Percentiles rank a stretch among this genome's conserved stretches.
Evolutionary conservation across 2,888 invertebrate species (phyloP).

Genomic region (Subacronicta megacephala): DNA sequence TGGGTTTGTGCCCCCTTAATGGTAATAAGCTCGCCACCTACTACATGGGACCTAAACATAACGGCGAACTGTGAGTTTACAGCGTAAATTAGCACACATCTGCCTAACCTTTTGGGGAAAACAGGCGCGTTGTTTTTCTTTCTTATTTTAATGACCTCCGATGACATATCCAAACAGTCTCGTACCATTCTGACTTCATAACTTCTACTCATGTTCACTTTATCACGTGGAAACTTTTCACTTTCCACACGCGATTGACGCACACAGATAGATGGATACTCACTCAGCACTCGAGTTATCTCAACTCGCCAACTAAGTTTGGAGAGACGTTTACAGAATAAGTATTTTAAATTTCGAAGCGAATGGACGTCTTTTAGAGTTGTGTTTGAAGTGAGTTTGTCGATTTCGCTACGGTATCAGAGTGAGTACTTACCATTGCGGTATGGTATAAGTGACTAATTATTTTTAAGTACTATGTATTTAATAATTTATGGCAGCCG

Average conservation of each 20-base stretch:
- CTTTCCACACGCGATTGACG: constrained; percentile 76
- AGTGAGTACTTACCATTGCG: too few relatives aligned
- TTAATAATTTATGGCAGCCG: too few relatives aligned
- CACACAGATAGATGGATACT: constrained; percentile 57
- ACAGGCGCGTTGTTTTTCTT: too few relatives aligned
- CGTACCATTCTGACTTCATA: constrained; percentile 29
- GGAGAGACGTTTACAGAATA: constrained; percentile 49
- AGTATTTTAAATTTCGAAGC: constrained; percentile 41
- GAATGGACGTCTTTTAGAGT: constrained; percentile 11
- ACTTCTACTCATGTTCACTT: constrained; percentile 66
- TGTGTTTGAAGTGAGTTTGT: constrained; percentile 16
- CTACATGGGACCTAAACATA: too few relatives aligned
- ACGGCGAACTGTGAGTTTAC: too few relatives aligned
- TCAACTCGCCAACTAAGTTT: constrained; percentile 51
- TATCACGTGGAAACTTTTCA: constrained; percentile 72
- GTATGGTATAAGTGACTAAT: too few relatives aligned
- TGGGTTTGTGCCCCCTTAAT: too few relatives aligned
- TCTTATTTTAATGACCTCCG: constrained; percentile 1
- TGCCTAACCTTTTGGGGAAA: too few relatives aligned
- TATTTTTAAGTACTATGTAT: too few relatives aligned
- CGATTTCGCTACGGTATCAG: neutral
- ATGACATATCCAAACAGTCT: constrained; percentile 31
- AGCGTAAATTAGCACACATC: too few relatives aligned
- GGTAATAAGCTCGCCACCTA: too few relatives aligned
- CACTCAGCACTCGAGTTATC: constrained; percentile 54